These are phyloP conservation scores for Gallinago paraguaiae DNA, from an alignment of 2,113 vertebrate species.

Conservation along the genomic window DNA sequence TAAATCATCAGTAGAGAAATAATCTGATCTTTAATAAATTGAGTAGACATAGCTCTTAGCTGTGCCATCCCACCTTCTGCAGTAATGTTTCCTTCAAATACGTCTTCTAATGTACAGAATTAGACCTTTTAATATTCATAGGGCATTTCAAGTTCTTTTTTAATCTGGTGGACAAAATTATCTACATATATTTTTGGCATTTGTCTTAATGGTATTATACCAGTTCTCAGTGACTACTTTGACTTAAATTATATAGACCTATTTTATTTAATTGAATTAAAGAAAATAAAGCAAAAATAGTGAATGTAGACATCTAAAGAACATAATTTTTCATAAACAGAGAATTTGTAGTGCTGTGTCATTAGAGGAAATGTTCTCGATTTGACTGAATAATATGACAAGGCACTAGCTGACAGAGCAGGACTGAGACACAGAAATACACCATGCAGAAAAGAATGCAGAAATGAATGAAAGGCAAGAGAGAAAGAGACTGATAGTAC, in stretches of 20 bases:
- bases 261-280: neutral
- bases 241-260: neutral
- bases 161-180: neutral
- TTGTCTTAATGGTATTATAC: neutral
- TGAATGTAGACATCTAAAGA: neutral
- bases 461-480: neutral
- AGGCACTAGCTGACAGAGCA: neutral
- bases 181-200: neutral
- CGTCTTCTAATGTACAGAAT: neutral
- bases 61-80: neutral
- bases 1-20: neutral
- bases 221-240: neutral
- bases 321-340: neutral
- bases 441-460: neutral
- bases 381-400: neutral
- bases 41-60: neutral
- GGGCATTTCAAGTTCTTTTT: neutral
- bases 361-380: neutral
- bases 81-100: neutral
- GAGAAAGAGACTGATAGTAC: neutral
- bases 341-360: neutral
- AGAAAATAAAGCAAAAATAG: neutral
- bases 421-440: neutral
- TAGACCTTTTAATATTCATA: neutral
- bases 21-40: neutral